Percentiles rank a stretch among this genome's conserved stretches.
phyloP scores from a whole-genome alignment of 2,888 invertebrate species.

The Julus scanicus region DNA sequence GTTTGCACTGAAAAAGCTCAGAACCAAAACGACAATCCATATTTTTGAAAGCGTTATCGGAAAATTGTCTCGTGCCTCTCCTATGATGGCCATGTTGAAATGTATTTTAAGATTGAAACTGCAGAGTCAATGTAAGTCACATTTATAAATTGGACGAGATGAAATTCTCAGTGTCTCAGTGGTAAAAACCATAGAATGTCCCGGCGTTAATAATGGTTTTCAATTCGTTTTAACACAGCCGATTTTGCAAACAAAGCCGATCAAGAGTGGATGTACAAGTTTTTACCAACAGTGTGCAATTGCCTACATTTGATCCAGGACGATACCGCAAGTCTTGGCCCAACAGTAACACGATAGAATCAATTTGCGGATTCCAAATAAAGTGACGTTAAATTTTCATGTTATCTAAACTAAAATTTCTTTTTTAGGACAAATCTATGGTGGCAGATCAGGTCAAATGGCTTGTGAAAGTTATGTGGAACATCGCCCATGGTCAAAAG shows the following conservation, averaged over 20 bases:
- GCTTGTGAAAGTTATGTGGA: conserved; percentile 24
- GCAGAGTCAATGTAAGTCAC: not conserved
- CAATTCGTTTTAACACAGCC: not conserved
- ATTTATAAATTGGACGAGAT: not conserved
- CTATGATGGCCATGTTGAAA: not conserved
- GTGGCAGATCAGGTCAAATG: not conserved
- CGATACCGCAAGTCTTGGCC: not conserved
- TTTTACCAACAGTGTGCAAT: not conserved
- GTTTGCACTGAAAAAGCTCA: not conserved
- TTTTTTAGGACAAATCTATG: not conserved
- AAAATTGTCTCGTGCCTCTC: not conserved
- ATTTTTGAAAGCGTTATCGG: not conserved
- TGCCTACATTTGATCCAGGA: not conserved
- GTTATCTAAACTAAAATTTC: too few relatives aligned
- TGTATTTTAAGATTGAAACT: not conserved
- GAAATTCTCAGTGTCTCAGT: too few relatives aligned
- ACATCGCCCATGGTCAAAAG: not conserved
- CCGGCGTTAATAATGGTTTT: too few relatives aligned
- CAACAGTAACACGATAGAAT: not conserved
- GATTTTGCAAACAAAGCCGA: conserved; percentile 8
- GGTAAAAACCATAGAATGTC: too few relatives aligned
- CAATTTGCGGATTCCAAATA: not conserved
- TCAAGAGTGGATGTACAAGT: not conserved
- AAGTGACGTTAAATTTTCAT: too few relatives aligned
- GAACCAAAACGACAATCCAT: not conserved